Evolutionary conservation across 1,140 invertebrate species (phyloP), one percentile per base, ranked within the genome.

Genomic region (Trissolcus basalis): DNA sequence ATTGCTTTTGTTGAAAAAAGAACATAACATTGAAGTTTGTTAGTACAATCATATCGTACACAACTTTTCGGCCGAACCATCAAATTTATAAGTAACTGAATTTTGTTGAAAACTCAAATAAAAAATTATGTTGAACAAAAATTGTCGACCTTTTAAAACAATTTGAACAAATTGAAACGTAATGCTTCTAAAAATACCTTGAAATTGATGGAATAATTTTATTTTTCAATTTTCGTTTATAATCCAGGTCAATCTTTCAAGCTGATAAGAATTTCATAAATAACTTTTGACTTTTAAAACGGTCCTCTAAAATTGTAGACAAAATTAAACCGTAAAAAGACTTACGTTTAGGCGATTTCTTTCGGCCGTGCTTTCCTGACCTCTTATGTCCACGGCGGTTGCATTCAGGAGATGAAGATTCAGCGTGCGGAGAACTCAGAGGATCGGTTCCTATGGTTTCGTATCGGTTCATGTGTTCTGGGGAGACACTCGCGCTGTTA

Each of bases 291-390:
- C n/a, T n/a, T 39, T 11, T 39, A 3, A 39, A 39, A 39, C 9
- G 13, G 13, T 13, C 13, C 11, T 13, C 7, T 13, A 44, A 44
- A n/a, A 13, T 13, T 7, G 3, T 7, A 44, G 13, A 44, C 7
- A 13, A 13, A 44, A 44, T 4, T 2, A 13, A 13, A 44, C 36
- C 3, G 2, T 2, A 13, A 13, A 7, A 13, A 13, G 4, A 13
- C 43, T 44, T 44, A 44, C 43, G 13, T 44, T 44, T 44, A 7
- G 43, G 43, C 1, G 54, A 56, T 15, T 56, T 56, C n/a, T 27
- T 45, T 35, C 54, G 10, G 15, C 54, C 32, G 6, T 33, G 11
- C 15, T 45, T 56, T 0, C 53, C 49, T 8, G 27, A 13, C 7
- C 49, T 33, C 16, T 59, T 59, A 32, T 1, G 1, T 1, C 44